phyloP scores from a whole-genome alignment of 2,797 vertebrate genomes.

The Ctenosaura bakeri region DNA sequence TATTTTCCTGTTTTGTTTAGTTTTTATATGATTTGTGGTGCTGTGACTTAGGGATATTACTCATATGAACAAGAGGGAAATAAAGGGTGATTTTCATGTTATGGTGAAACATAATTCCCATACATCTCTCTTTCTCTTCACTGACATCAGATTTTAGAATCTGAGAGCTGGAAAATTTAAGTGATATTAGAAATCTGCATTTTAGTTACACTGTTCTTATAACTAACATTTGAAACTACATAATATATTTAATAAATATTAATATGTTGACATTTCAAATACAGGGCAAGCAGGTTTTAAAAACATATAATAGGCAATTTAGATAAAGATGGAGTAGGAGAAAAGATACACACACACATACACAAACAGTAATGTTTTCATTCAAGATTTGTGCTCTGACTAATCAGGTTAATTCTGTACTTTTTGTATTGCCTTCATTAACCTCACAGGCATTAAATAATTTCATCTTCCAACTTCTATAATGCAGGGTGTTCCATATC shows the following conservation, averaged over 20 bases:
- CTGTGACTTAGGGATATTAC: background rate
- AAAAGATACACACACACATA: background rate
- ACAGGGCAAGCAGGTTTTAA: background rate
- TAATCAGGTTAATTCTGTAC: background rate
- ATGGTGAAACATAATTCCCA: too few relatives aligned
- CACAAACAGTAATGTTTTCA: background rate
- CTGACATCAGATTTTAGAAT: background rate
- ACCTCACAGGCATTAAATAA: background rate
- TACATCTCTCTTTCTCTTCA: too few relatives aligned
- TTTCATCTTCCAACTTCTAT: constrained; percentile 19
- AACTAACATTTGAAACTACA: background rate
- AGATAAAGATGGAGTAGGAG: background rate
- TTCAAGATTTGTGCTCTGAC: background rate
- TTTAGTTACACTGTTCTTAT: background rate
- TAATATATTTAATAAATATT: constrained; percentile 9
- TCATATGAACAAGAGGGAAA: background rate
- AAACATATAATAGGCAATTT: background rate
- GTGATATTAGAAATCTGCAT: background rate
- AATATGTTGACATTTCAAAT: background rate
- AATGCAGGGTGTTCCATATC: background rate
- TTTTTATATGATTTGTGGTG: background rate
- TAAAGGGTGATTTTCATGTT: background rate
- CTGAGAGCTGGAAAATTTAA: background rate
- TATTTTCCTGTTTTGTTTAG: background rate
- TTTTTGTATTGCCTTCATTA: rapidly evolving